Conservation (phyloP, 2,888 invertebrate genomes). For the Plagiodera versicolora region DNA sequence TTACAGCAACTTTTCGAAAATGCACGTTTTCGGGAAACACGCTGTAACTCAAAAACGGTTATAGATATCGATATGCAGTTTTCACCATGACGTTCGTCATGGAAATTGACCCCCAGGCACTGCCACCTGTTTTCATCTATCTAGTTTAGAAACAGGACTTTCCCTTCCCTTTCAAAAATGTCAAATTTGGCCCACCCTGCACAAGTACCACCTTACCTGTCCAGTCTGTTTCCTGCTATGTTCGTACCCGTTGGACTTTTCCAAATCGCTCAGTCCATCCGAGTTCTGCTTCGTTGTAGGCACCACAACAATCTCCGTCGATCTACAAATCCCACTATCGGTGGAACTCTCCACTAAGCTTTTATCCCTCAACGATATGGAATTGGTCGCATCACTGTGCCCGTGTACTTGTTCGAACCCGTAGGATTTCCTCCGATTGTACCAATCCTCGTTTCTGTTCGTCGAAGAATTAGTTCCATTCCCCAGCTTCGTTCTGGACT, state of each 20-base stretch:
- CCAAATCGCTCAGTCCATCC: slow-evolving; percentile 34
- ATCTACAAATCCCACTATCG: slow-evolving; percentile 75
- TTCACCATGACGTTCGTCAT: too few relatives aligned
- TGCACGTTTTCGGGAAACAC: too few relatives aligned
- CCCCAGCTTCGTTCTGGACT: slow-evolving; percentile 53
- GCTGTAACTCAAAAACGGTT: too few relatives aligned
- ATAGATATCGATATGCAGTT: too few relatives aligned
- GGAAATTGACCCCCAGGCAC: too few relatives aligned
- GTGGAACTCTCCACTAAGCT: slow-evolving; percentile 73
- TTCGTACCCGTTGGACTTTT: slow-evolving; percentile 29
- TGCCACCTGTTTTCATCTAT: too few relatives aligned
- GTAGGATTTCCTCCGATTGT: slow-evolving; percentile 74
- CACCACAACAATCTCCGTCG: slow-evolving; percentile 64
- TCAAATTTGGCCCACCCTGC: too few relatives aligned
- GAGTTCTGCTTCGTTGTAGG: slow-evolving; percentile 36
- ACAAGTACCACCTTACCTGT: slow-evolving; percentile 32
- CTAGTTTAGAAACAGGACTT: too few relatives aligned
- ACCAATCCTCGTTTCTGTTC: slow-evolving; percentile 65
- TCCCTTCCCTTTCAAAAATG: too few relatives aligned
- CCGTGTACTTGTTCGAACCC: slow-evolving; percentile 63
- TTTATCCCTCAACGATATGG: slow-evolving; percentile 54
- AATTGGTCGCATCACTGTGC: slow-evolving; percentile 40
- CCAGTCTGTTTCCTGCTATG: slow-evolving; percentile 33
- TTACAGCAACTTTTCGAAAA: too few relatives aligned
- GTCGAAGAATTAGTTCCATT: slow-evolving; percentile 42